These are phyloP conservation scores for Merops nubicus DNA, from an alignment of 2,113 vertebrate species.

Conservation along the genomic window DNA sequence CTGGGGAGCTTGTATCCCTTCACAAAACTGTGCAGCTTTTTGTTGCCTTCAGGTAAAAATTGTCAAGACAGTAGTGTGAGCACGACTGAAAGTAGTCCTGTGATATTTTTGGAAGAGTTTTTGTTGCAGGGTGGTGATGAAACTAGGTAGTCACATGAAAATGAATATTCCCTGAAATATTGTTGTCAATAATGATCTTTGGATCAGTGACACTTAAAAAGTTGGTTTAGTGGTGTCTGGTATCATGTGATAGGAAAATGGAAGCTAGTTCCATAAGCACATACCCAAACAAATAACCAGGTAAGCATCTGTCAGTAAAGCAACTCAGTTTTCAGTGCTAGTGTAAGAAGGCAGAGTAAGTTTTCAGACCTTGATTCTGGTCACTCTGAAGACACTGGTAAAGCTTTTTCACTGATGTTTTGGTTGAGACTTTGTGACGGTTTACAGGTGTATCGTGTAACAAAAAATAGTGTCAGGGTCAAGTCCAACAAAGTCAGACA, in stretches of 20 bases:
- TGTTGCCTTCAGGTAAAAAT: not conserved
- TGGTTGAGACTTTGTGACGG: not conserved
- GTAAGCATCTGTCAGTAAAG: not conserved
- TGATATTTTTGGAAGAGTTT: not conserved
- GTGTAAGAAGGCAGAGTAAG: not conserved
- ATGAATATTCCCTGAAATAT: not conserved
- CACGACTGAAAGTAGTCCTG: not conserved
- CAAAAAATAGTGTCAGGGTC: not conserved
- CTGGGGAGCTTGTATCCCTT: not conserved
- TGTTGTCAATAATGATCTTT: not conserved
- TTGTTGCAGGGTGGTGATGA: not conserved
- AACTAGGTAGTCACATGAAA: not conserved
- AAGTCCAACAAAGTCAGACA: not conserved
- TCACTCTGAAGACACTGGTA: not conserved
- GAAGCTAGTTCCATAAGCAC: not conserved
- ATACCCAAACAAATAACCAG: not conserved
- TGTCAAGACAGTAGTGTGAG: not conserved
- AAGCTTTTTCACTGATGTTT: not conserved
- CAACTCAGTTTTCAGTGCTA: not conserved
- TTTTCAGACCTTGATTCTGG: not conserved
- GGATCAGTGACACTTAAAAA: not conserved
- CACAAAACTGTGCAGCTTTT: not conserved
- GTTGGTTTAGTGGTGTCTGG: not conserved
- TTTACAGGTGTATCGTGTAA: not conserved
- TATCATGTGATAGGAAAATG: rapidly evolving